Percentiles rank a stretch among this genome's conserved stretches.
phyloP scores from a whole-genome alignment of 2,797 vertebrate genomes.

The Helarctos malayanus region DNA sequence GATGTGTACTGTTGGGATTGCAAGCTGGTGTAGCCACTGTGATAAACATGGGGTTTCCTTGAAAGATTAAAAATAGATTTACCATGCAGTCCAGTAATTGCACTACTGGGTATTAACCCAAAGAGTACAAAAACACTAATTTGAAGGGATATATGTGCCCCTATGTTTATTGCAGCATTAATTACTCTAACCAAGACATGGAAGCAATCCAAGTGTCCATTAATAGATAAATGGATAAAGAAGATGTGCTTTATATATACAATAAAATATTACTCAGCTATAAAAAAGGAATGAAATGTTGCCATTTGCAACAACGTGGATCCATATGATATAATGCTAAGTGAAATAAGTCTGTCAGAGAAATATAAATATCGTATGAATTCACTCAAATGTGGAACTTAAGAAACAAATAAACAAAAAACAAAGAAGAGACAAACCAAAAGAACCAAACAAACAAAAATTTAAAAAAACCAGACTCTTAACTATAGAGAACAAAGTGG shows the following conservation, averaged over 20 bases:
- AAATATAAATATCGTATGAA: not conserved
- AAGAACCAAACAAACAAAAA: not conserved
- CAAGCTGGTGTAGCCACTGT: not conserved
- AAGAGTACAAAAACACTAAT: not conserved
- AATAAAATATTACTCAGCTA: not conserved
- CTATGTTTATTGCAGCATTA: not conserved
- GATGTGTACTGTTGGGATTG: not conserved
- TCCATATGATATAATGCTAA: not conserved
- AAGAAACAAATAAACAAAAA: not conserved
- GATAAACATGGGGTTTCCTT: not conserved
- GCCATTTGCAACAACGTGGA: not conserved
- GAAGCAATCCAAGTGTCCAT: not conserved
- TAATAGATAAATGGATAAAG: not conserved
- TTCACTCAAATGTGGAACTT: not conserved
- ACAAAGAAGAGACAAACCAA: not conserved
- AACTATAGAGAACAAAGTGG: not conserved
- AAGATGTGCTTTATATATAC: not conserved
- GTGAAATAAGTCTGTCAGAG: not conserved
- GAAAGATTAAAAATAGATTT: not conserved
- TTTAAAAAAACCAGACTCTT: not conserved
- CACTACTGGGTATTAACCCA: not conserved
- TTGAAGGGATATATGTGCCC: not conserved
- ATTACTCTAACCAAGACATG: not conserved
- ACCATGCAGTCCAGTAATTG: not conserved
- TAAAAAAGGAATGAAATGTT: not conserved